Conservation (phyloP, 2,888 invertebrate genomes). For the Salticus scenicus region DNA sequence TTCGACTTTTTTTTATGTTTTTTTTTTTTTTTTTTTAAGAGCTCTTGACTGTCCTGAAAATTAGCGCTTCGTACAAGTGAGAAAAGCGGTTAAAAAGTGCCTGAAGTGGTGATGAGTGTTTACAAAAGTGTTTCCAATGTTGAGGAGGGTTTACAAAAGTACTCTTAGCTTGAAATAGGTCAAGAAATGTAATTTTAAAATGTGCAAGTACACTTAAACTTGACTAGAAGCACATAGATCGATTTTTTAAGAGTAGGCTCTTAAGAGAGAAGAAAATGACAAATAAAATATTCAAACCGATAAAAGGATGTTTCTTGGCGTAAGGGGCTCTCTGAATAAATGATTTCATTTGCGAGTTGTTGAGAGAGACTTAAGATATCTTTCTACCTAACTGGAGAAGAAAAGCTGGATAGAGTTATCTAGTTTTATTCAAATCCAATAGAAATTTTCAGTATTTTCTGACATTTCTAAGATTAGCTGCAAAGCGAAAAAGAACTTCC, state of each 20-base stretch:
- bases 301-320: background rate
- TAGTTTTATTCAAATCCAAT: no score
- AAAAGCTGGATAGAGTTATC: no score
- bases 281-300: slow-evolving; percentile 17
- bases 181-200: slow-evolving; percentile 17
- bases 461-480: no score
- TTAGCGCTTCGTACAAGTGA: slow-evolving; percentile 12
- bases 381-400: background rate
- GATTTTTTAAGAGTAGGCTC: background rate
- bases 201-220: slow-evolving; percentile 1
- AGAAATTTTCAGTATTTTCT: no score
- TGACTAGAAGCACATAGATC: background rate
- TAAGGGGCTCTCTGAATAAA: background rate
- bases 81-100: slow-evolving; percentile 24
- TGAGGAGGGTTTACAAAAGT: background rate
- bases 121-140: slow-evolving; percentile 14
- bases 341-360: slow-evolving; percentile 17
- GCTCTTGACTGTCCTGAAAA: slow-evolving; percentile 3
- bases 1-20: background rate
- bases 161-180: slow-evolving; percentile 7
- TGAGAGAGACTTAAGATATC: background rate
- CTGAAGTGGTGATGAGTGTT: slow-evolving; percentile 14
- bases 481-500: no score
- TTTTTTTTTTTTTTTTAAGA: background rate
- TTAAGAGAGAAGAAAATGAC: slow-evolving; percentile 10